Conservation (phyloP, 2,888 invertebrate genomes). For the Oxytorus armatus region DNA sequence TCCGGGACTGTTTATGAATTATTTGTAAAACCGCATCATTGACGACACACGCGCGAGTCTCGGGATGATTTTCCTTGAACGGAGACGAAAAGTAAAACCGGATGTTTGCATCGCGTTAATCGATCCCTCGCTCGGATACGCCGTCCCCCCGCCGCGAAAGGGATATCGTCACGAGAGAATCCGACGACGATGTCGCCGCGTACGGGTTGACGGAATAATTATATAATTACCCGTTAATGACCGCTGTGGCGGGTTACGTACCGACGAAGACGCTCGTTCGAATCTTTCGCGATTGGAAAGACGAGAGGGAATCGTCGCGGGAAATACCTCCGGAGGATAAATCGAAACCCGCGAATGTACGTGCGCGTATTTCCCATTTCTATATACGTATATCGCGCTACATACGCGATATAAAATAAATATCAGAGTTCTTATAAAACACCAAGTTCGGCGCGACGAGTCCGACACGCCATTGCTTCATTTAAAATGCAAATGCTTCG, state of each 20-base stretch:
- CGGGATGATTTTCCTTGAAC: neutral
- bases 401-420: constrained; percentile 73
- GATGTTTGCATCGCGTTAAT: constrained; percentile 11
- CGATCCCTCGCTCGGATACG: constrained; percentile 6
- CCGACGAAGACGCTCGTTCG: constrained; percentile 26
- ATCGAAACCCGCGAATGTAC: constrained; percentile 26
- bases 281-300: constrained; percentile 15
- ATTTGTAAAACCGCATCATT: constrained; percentile 2
- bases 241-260: constrained; percentile 18
- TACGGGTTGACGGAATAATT: constrained; percentile 64
- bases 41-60: neutral
- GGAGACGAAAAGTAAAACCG: neutral
- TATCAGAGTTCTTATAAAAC: constrained; percentile 82
- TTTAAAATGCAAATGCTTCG: constrained; percentile 84
- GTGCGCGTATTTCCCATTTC: constrained; percentile 21
- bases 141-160: constrained; percentile 7
- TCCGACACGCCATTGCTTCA: constrained; percentile 84
- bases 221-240: constrained; percentile 64
- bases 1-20: neutral
- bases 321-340: constrained; percentile 35
- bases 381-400: constrained; percentile 1
- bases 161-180: constrained; percentile 25
- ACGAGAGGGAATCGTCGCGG: constrained; percentile 6
- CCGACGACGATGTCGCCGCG: constrained; percentile 43
- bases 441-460: constrained; percentile 77